Percentiles rank a stretch among this genome's conserved stretches.
These are phyloP conservation scores for Panthera leo DNA, from an alignment of 2,113 vertebrate genomes.

Conservation along the genomic window DNA sequence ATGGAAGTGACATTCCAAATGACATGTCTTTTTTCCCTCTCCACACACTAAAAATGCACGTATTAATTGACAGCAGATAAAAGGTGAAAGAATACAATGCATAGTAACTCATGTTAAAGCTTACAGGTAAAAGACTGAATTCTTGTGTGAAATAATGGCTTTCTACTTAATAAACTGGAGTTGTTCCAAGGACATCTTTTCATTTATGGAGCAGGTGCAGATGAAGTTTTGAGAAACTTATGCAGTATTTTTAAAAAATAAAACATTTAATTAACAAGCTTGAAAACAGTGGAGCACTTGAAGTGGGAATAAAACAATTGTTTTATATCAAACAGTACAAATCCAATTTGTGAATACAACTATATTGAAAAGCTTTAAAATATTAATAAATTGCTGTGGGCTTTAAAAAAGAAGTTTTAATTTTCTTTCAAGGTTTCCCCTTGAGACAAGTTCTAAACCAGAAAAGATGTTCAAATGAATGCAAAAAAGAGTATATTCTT, in stretches of 20 bases:
- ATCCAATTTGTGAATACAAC: conserved; percentile 84
- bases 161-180: conserved; percentile 86
- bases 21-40: neutral
- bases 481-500: conserved; percentile 74
- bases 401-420: conserved; percentile 86
- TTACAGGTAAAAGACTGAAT: conserved; percentile 86
- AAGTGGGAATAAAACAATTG: conserved; percentile 88
- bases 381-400: conserved; percentile 82
- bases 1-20: conserved; percentile 56
- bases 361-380: conserved; percentile 86
- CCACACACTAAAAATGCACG: conserved; percentile 61
- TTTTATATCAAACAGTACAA: conserved; percentile 84
- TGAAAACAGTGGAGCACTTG: conserved; percentile 85
- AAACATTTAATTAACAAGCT: conserved; percentile 90
- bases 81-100: conserved; percentile 79
- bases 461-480: conserved; percentile 76
- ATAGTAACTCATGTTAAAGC: conserved; percentile 77
- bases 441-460: conserved; percentile 81
- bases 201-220: conserved; percentile 87
- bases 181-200: conserved; percentile 90
- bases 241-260: conserved; percentile 74
- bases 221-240: conserved; percentile 89
- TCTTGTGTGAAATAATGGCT: conserved; percentile 81
- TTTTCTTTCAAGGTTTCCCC: conserved; percentile 89
- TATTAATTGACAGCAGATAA: conserved; percentile 71